Percentiles rank a stretch among this genome's conserved stretches.
Evolutionary conservation across 1,140 invertebrate species (phyloP).

Genomic region (Apolygus lucorum): DNA sequence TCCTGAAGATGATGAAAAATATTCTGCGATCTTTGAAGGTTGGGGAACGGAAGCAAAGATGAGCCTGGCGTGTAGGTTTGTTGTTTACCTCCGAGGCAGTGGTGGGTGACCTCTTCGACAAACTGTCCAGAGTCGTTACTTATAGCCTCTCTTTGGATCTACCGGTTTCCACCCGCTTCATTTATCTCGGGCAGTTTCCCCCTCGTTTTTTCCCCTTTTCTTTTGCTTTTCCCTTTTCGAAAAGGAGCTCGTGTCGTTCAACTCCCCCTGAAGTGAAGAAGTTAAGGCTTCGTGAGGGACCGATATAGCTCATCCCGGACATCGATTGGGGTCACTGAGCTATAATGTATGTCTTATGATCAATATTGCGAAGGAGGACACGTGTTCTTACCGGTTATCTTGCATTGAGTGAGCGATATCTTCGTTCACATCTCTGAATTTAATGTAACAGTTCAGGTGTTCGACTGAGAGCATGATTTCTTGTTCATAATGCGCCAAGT

Average conservation of each 20-base stretch:
- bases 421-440: too few relatives aligned
- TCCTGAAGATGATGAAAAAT: not conserved
- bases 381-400: too few relatives aligned
- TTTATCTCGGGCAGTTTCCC: not conserved
- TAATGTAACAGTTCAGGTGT: too few relatives aligned
- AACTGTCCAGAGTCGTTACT: not conserved
- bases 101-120: not conserved
- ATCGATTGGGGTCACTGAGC: not conserved
- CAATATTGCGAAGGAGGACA: too few relatives aligned
- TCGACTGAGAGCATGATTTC: too few relatives aligned
- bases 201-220: not conserved
- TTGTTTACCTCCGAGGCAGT: not conserved
- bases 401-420: too few relatives aligned
- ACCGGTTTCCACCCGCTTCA: not conserved
- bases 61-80: not conserved
- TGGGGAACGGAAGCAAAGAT: not conserved
- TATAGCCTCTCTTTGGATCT: not conserved
- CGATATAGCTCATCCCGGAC: not conserved
- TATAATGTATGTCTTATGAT: too few relatives aligned
- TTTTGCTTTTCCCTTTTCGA: not conserved
- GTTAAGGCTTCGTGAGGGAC: too few relatives aligned
- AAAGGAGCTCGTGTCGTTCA: not conserved
- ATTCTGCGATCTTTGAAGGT: not conserved
- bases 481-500: too few relatives aligned
- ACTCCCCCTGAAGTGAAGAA: not conserved